Conservation (phyloP, 37 sponge, comb jelly and placozoan genomes). For the Amphimedon queenslandica region DNA sequence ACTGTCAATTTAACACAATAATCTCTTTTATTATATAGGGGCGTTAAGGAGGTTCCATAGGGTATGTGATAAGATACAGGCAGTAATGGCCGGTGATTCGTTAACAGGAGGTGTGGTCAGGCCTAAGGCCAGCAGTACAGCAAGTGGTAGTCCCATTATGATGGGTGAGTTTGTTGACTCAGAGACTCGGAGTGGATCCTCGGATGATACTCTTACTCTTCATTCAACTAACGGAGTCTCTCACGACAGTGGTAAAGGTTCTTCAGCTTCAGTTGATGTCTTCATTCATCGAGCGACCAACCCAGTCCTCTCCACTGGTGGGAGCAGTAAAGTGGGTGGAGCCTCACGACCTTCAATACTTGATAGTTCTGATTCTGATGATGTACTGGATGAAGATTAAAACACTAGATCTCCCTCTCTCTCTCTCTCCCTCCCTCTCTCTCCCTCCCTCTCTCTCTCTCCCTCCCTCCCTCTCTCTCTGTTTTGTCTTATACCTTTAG, state of each 20-base stretch:
- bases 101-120: no score
- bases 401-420: background rate
- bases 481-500: background rate
- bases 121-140: no score
- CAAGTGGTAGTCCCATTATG: no score
- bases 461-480: slow-evolving; percentile 17
- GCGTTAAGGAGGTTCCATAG: slow-evolving; percentile 36
- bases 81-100: slow-evolving; percentile 11
- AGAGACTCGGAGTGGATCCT: slow-evolving; percentile 20
- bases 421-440: slow-evolving; percentile 13
- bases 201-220: slow-evolving; percentile 43
- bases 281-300: background rate
- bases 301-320: background rate
- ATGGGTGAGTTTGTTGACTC: background rate
- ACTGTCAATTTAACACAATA: no score
- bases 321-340: background rate
- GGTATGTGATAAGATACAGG: slow-evolving; percentile 57
- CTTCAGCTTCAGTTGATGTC: background rate
- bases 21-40: slow-evolving; percentile 21
- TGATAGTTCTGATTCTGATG: slow-evolving; percentile 1
- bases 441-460: slow-evolving; percentile 10
- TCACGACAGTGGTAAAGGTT: background rate
- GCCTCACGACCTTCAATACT: background rate
- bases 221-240: background rate
- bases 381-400: background rate